Evolutionary conservation across 2,797 vertebrate genomes (phyloP).

Genomic region (Enteromius trimaculatus): DNA sequence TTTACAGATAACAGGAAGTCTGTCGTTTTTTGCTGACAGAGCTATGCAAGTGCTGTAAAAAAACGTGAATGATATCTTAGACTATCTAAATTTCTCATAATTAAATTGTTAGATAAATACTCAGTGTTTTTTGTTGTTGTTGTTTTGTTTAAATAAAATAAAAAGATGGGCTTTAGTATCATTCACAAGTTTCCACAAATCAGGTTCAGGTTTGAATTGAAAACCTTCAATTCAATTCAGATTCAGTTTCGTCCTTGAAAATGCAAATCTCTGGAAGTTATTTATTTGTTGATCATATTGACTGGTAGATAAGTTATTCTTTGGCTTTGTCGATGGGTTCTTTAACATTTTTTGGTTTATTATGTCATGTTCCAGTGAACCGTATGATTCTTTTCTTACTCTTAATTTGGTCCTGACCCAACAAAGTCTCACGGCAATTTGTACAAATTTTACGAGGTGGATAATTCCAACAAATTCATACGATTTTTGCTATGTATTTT

Average conservation of each 20-base stretch:
- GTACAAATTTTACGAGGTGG: no score
- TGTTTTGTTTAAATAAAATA: not conserved
- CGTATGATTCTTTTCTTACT: no score
- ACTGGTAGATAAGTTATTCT: not conserved
- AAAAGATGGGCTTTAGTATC: not conserved
- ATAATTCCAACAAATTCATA: no score
- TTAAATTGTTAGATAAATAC: not conserved
- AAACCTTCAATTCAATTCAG: not conserved
- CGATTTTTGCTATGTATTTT: no score
- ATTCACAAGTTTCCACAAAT: not conserved
- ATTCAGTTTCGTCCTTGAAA: not conserved
- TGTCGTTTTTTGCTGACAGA: slow-evolving; percentile 42
- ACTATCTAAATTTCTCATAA: slow-evolving; percentile 11
- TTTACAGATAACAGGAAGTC: slow-evolving; percentile 25
- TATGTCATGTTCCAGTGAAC: not conserved
- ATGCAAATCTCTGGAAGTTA: slow-evolving; percentile 7
- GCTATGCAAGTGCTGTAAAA: slow-evolving; percentile 17
- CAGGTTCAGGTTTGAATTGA: not conserved
- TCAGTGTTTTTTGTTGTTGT: not conserved
- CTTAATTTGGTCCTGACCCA: no score
- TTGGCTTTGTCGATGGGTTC: not conserved
- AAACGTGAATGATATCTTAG: slow-evolving; percentile 28
- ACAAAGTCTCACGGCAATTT: no score
- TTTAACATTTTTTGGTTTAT: not conserved
- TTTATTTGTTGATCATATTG: not conserved